Evolutionary conservation across 2,113 vertebrate genomes (phyloP).

Genomic region (Ictalurus punctatus): DNA sequence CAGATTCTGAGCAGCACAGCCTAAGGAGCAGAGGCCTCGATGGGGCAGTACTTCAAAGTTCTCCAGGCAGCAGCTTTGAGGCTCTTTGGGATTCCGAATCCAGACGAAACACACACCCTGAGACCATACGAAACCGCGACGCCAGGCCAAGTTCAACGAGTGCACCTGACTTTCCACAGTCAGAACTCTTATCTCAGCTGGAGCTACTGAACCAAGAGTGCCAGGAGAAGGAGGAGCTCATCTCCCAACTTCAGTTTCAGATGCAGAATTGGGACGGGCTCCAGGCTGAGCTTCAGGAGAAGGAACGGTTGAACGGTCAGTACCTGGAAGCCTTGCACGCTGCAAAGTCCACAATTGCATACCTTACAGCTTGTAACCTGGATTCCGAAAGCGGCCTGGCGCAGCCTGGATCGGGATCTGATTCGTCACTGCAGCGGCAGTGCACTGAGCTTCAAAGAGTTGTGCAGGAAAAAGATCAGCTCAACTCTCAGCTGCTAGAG

Average conservation of each 20-base stretch:
- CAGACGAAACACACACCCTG: not conserved
- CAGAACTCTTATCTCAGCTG: slow-evolving; percentile 64
- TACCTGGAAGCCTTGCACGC: slow-evolving; percentile 68
- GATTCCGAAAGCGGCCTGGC: slow-evolving; percentile 63
- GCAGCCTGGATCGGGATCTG: slow-evolving; percentile 10
- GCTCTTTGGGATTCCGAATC: slow-evolving; percentile 35
- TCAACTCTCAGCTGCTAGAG: slow-evolving; percentile 63
- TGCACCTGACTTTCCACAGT: slow-evolving; percentile 15
- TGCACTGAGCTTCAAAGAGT: slow-evolving; percentile 60
- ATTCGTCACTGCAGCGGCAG: slow-evolving; percentile 40
- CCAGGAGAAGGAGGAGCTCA: slow-evolving; percentile 72
- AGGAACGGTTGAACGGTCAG: slow-evolving; percentile 62
- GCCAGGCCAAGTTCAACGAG: not conserved
- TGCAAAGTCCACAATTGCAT: slow-evolving; percentile 74
- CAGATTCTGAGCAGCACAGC: slow-evolving; percentile 19
- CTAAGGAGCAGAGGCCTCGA: slow-evolving; percentile 23
- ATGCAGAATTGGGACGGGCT: slow-evolving; percentile 64
- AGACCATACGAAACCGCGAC: slow-evolving; percentile 5
- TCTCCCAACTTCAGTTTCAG: slow-evolving; percentile 65
- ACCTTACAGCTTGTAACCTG: slow-evolving; percentile 75
- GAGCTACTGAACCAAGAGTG: slow-evolving; percentile 76
- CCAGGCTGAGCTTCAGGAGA: slow-evolving; percentile 66
- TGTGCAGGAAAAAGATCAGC: slow-evolving; percentile 65
- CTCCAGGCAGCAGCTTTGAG: slow-evolving; percentile 10
- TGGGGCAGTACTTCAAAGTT: not conserved